phyloP scores from a whole-genome alignment of 2,888 invertebrate genomes.

The Tuta absoluta region DNA sequence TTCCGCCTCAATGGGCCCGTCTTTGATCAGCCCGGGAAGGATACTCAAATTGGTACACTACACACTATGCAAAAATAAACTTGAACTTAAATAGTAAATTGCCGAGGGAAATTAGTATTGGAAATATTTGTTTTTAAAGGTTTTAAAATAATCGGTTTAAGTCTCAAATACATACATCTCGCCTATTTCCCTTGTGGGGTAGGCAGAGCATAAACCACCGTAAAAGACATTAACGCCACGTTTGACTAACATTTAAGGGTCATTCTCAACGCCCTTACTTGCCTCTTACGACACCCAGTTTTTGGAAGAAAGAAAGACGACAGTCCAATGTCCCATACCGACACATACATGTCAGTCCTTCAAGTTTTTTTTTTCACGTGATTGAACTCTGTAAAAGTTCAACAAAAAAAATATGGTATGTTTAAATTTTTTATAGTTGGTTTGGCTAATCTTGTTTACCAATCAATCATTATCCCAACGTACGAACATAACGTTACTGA shows the following conservation, averaged over 20 bases:
- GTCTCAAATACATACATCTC: no score
- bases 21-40: slow-evolving; percentile 76
- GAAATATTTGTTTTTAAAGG: not conserved
- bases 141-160: no score
- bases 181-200: no score
- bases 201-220: no score
- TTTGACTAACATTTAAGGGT: no score
- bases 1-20: slow-evolving; percentile 73
- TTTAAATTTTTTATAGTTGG: not conserved
- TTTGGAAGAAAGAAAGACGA: no score
- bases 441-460: not conserved
- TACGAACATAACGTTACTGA: not conserved
- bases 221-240: no score
- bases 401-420: no score
- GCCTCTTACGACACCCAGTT: no score
- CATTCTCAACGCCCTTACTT: no score
- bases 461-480: not conserved
- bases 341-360: not conserved
- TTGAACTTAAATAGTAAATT: not conserved
- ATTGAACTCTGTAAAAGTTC: no score
- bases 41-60: slow-evolving; percentile 58
- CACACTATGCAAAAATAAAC: slow-evolving; percentile 31
- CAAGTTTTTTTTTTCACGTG: not conserved
- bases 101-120: not conserved
- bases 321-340: no score